These are phyloP conservation scores for Spodoptera litura DNA, from an alignment of 1,140 invertebrate species.

Conservation along the genomic window DNA sequence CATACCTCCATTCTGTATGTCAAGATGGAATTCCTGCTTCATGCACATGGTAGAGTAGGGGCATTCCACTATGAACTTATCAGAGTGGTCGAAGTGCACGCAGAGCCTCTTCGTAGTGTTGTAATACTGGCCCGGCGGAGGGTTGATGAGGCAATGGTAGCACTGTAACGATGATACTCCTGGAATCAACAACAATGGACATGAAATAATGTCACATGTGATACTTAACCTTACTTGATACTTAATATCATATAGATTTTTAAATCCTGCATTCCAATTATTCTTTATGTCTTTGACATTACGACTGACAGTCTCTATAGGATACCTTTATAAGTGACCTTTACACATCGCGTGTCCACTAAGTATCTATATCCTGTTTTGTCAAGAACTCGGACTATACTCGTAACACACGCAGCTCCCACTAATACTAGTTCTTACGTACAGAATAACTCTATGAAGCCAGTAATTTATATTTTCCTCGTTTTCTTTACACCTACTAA, in stretches of 20 bases:
- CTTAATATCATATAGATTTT: no score
- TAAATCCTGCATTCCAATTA: no score
- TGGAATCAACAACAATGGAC: constrained; percentile 57
- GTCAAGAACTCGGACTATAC: constrained; percentile 10
- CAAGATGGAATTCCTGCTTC: constrained; percentile 89
- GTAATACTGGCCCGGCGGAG: constrained; percentile 77
- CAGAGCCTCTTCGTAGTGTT: constrained; percentile 88
- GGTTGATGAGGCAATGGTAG: constrained; percentile 89
- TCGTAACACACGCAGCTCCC: constrained; percentile 1
- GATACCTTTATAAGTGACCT: neutral
- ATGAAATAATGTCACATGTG: no score
- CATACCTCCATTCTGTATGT: constrained; percentile 88
- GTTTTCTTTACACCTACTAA: neutral
- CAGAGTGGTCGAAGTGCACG: constrained; percentile 90
- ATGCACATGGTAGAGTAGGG: constrained; percentile 93
- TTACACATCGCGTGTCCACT: constrained; percentile 6
- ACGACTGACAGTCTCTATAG: neutral
- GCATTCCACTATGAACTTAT: constrained; percentile 90
- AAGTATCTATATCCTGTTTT: constrained; percentile 9
- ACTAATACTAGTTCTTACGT: constrained; percentile 9
- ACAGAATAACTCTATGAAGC: constrained; percentile 1
- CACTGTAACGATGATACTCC: constrained; percentile 85
- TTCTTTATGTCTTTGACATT: no score
- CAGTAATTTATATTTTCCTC: neutral
- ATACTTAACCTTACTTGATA: no score